These are phyloP conservation scores for Festucalex cinctus DNA, from an alignment of 2,113 vertebrate species.

Conservation along the genomic window DNA sequence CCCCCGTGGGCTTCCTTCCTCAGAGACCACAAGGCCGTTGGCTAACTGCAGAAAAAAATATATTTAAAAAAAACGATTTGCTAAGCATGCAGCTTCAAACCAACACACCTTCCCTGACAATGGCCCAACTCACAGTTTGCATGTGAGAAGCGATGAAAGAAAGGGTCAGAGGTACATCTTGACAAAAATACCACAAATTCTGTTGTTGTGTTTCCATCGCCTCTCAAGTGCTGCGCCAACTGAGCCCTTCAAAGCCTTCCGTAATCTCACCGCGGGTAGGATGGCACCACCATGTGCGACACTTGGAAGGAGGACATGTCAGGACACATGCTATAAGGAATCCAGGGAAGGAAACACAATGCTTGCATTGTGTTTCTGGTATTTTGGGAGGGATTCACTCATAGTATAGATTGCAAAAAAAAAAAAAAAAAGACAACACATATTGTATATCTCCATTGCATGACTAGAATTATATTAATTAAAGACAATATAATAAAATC, in stretches of 20 bases:
- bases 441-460: no score
- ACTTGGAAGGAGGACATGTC: background rate
- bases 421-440: no score
- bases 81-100: conserved; percentile 15
- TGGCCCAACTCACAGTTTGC: conserved; percentile 14
- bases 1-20: conserved; percentile 41
- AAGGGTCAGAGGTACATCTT: conserved; percentile 5
- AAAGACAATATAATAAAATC: no score
- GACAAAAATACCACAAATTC: background rate
- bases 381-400: background rate
- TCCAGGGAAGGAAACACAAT: background rate
- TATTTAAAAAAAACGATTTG: background rate
- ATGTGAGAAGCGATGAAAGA: conserved; percentile 17
- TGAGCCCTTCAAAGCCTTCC: background rate
- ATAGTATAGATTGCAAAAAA: no score
- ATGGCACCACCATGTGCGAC: background rate
- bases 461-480: no score
- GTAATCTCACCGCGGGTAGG: background rate
- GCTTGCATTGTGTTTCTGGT: background rate
- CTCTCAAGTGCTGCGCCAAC: background rate
- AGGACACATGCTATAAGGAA: background rate
- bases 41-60: conserved; percentile 11
- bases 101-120: conserved; percentile 14
- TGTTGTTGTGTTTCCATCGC: background rate
- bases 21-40: conserved; percentile 22